These are phyloP conservation scores for Phenacoccus solenopsis DNA, from an alignment of 1,140 invertebrate species.

Conservation along the genomic window DNA sequence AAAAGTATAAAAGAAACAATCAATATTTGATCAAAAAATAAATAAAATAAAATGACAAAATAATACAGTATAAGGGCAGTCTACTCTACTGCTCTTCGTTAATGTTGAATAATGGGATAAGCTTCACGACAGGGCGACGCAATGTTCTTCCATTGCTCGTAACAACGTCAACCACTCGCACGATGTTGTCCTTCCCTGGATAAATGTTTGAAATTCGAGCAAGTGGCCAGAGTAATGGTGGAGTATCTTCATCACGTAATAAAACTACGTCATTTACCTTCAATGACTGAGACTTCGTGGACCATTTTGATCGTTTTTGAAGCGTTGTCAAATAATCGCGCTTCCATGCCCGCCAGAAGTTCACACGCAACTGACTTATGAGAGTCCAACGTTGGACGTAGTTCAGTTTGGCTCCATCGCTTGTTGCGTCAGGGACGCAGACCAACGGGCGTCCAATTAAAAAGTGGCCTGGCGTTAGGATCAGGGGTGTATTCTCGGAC, in stretches of 20 bases:
- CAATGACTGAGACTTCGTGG: not conserved
- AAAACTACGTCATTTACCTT: constrained; percentile 16
- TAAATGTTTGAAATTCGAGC: not conserved
- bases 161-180: constrained; percentile 14
- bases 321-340: constrained; percentile 18
- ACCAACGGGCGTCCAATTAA: constrained; percentile 26
- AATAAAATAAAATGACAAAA: too few relatives aligned
- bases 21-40: too few relatives aligned
- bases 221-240: constrained; percentile 14
- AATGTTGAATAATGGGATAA: constrained; percentile 12
- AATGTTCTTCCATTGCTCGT: not conserved
- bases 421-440: constrained; percentile 1
- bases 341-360: constrained; percentile 21
- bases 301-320: constrained; percentile 20
- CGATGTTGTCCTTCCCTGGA: constrained; percentile 14
- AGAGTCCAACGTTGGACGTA: not conserved
- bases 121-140: not conserved
- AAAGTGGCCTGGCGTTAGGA: constrained; percentile 31
- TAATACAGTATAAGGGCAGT: too few relatives aligned
- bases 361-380: not conserved
- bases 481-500: constrained; percentile 19
- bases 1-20: too few relatives aligned
- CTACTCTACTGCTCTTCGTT: too few relatives aligned
- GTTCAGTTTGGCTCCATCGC: constrained; percentile 5
- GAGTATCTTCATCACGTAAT: not conserved